Conservation (phyloP, 2,888 invertebrate genomes). For the Drosophila sordidula region DNA sequence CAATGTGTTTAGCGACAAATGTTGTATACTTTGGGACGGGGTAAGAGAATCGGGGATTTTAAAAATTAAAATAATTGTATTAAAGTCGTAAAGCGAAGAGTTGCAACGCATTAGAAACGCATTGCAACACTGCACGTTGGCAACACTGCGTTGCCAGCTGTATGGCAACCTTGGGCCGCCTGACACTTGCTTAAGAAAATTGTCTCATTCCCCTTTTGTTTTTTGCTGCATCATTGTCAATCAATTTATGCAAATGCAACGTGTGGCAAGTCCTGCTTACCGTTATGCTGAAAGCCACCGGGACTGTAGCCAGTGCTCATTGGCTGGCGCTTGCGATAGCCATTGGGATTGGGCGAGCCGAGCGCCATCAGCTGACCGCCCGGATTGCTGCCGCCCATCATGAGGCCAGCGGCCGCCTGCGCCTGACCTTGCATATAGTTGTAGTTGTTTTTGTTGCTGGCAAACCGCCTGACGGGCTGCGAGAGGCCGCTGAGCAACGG, state of each 20-base stretch:
- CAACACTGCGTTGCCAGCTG: neutral
- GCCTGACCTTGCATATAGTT: slow-evolving; percentile 48
- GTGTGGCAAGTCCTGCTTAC: slow-evolving; percentile 46
- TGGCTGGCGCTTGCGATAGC: slow-evolving; percentile 62
- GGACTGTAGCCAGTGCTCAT: slow-evolving; percentile 46
- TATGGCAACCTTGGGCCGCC: neutral
- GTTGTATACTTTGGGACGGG: slow-evolving; percentile 43
- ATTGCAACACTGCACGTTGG: slow-evolving; percentile 3
- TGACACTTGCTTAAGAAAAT: neutral
- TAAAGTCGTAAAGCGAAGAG: neutral
- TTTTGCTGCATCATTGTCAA: slow-evolving; percentile 22
- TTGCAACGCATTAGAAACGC: too few relatives aligned
- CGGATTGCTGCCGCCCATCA: slow-evolving; percentile 33
- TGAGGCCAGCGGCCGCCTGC: slow-evolving; percentile 17
- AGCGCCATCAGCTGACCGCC: slow-evolving; percentile 37
- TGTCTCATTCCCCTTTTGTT: neutral
- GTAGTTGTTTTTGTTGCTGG: slow-evolving; percentile 64
- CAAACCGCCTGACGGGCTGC: slow-evolving; percentile 55
- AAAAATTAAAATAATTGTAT: slow-evolving; percentile 2
- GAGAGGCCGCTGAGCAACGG: slow-evolving; percentile 18
- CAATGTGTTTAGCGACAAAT: slow-evolving; percentile 76
- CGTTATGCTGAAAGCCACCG: slow-evolving; percentile 59
- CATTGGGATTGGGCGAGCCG: slow-evolving; percentile 42
- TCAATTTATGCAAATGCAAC: neutral
- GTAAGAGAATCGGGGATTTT: too few relatives aligned